These are phyloP conservation scores for Tapirus terrestris DNA, from an alignment of 2,113 vertebrate species.

Conservation along the genomic window DNA sequence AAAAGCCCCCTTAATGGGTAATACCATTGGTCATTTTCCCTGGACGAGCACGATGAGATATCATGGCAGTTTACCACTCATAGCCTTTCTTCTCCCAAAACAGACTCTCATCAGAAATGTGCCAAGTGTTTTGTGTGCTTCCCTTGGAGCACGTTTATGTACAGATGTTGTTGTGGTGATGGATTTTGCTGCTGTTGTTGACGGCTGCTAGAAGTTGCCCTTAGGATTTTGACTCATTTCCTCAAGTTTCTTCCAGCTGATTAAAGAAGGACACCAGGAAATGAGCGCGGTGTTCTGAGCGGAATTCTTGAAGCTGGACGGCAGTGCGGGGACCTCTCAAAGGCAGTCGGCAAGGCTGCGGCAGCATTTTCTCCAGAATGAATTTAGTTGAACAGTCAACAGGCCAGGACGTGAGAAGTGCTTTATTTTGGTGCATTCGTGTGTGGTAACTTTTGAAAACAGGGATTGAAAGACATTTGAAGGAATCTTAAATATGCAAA, in stretches of 20 bases:
- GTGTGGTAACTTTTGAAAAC: slow-evolving; percentile 53
- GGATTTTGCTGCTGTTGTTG: slow-evolving; percentile 82
- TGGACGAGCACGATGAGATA: not conserved
- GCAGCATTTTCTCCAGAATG: slow-evolving; percentile 13
- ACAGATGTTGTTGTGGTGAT: slow-evolving; percentile 85
- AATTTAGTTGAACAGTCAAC: not conserved
- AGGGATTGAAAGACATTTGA: slow-evolving; percentile 42
- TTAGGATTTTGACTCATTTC: slow-evolving; percentile 91
- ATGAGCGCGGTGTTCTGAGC: slow-evolving; percentile 81
- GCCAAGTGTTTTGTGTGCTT: slow-evolving; percentile 41
- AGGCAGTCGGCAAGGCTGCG: slow-evolving; percentile 29
- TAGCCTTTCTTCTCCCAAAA: not conserved
- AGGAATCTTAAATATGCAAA: slow-evolving; percentile 23
- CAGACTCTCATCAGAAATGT: not conserved
- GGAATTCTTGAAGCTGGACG: slow-evolving; percentile 52
- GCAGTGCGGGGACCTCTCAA: slow-evolving; percentile 32
- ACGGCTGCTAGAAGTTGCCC: slow-evolving; percentile 80
- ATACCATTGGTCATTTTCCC: not conserved
- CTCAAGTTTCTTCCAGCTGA: slow-evolving; percentile 85
- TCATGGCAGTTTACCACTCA: not conserved
- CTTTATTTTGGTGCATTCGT: slow-evolving; percentile 45
- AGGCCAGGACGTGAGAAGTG: not conserved
- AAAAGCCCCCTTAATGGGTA: not conserved
- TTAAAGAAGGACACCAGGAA: slow-evolving; percentile 86
- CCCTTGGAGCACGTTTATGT: slow-evolving; percentile 51